A percentile compares a stretch with the other conserved stretches of the same genome.
These are phyloP conservation scores for Sipha flava DNA, from an alignment of 1,140 invertebrate species.

Conservation along the genomic window DNA sequence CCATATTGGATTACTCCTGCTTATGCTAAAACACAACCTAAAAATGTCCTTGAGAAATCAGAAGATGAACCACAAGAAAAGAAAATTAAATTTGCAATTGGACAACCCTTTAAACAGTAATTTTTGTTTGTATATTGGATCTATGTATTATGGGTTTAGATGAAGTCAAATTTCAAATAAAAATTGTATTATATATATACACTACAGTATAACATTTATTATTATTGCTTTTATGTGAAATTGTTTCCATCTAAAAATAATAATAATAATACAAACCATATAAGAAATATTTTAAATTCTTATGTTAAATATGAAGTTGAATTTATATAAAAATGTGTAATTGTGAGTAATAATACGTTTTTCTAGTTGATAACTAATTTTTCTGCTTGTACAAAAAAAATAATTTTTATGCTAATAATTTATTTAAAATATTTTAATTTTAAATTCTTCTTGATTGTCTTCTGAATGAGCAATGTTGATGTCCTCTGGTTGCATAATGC, in stretches of 20 bases:
- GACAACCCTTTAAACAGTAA: neutral
- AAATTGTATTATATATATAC: neutral
- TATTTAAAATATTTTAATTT: neutral
- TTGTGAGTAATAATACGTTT: neutral
- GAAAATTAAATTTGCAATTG: constrained; percentile 25
- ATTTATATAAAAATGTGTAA: neutral
- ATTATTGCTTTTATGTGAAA: constrained; percentile 10
- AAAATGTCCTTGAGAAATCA: constrained; percentile 48
- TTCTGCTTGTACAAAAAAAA: neutral
- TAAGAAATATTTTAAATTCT: neutral
- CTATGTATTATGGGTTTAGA: neutral
- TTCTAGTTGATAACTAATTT: neutral
- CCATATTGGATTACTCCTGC: constrained; percentile 72
- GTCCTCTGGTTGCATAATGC: neutral
- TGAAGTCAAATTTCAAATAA: neutral
- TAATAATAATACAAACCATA: neutral
- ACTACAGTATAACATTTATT: neutral
- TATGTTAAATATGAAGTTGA: neutral
- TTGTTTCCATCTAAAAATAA: neutral
- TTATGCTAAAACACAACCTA: constrained; percentile 52
- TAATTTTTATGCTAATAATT: neutral
- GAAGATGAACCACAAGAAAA: constrained; percentile 37
- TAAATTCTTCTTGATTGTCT: constrained; percentile 23
- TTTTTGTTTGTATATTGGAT: neutral
- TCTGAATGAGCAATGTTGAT: constrained; percentile 25